Conservation (phyloP, 2,113 vertebrate genomes). For the Genyomyrus donnyi region DNA sequence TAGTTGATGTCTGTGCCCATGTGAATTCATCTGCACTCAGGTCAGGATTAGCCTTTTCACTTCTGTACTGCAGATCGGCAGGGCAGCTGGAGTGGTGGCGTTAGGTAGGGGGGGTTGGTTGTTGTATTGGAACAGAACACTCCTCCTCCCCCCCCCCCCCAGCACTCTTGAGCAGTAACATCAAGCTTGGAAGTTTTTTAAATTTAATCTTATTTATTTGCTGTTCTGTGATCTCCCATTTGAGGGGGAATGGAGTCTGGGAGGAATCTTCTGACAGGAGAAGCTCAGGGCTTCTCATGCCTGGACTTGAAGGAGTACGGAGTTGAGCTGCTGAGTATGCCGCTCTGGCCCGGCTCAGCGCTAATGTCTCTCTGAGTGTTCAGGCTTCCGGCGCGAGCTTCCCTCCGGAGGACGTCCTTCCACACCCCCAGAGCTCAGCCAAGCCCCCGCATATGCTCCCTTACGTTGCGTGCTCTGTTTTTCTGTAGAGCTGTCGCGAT, state of each 20-base stretch:
- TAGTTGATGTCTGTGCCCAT: not conserved
- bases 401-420: not conserved
- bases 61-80: not conserved
- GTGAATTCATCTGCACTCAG: not conserved
- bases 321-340: not conserved
- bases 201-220: not conserved
- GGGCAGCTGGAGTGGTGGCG: not conserved
- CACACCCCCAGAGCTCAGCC: not conserved
- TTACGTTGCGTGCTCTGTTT: not conserved
- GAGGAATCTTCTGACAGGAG: not conserved
- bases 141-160: constrained; percentile 35
- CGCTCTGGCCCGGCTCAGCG: not conserved
- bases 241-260: not conserved
- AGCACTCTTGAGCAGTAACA: not conserved
- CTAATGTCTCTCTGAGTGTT: not conserved
- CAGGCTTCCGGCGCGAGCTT: not conserved
- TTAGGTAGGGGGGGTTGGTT: not conserved
- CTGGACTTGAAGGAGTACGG: not conserved
- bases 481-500: not conserved
- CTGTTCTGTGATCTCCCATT: not conserved
- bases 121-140: not conserved
- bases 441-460: not conserved
- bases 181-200: too few species aligned
- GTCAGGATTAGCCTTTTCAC: not conserved
- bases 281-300: constrained; percentile 3